A percentile compares a stretch with the other conserved stretches of the same genome.
phyloP scores from a whole-genome alignment of 2,888 invertebrate species.

The Minunthozetes semirufus region DNA sequence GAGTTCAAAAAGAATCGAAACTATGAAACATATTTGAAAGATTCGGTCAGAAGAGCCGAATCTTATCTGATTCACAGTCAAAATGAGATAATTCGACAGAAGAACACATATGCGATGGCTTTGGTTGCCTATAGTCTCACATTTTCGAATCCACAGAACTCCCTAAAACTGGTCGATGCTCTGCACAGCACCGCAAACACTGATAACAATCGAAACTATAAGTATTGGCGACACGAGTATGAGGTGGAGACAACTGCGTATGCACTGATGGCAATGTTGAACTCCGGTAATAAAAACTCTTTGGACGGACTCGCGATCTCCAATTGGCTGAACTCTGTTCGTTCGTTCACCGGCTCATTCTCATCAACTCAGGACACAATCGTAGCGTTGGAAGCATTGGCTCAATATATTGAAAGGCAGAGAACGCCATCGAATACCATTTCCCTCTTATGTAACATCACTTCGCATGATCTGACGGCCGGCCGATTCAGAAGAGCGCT shows the following conservation, averaged over 20 bases:
- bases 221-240: constrained; percentile 31
- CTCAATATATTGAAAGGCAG: constrained; percentile 17
- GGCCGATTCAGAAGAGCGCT: constrained; percentile 42
- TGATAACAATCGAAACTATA: constrained; percentile 17
- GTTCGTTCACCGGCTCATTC: constrained; percentile 48
- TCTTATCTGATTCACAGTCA: background rate
- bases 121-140: constrained; percentile 42
- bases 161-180: background rate
- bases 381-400: constrained; percentile 48
- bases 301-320: constrained; percentile 42
- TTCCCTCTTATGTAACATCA: constrained; percentile 40
- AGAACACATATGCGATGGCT: constrained; percentile 40
- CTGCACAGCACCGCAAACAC: background rate
- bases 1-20: constrained; percentile 16
- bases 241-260: constrained; percentile 46
- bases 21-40: background rate
- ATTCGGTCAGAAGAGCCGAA: constrained; percentile 9
- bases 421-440: constrained; percentile 37
- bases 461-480: constrained; percentile 33
- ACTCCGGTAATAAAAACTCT: background rate
- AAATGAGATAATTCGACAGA: background rate
- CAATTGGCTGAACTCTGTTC: constrained; percentile 44
- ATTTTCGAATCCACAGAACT: constrained; percentile 19
- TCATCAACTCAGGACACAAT: constrained; percentile 47
- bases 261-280: constrained; percentile 40